A percentile compares a stretch with the other conserved stretches of the same genome.
phyloP scores from a whole-genome alignment of 2,113 vertebrate genomes.

The Dendropsophus ebraccatus region DNA sequence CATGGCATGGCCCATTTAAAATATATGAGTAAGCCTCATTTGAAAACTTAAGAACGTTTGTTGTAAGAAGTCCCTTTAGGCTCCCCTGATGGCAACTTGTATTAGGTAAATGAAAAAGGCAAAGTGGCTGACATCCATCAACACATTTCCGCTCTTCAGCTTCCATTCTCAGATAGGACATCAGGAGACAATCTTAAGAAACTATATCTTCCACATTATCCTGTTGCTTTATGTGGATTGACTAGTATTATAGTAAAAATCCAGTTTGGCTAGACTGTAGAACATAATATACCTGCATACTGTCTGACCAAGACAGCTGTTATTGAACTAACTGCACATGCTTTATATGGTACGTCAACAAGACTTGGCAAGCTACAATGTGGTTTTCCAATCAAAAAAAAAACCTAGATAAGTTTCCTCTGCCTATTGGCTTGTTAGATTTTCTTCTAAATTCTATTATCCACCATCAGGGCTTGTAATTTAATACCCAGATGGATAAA shows the following conservation, averaged over 20 bases:
- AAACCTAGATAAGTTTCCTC: background rate
- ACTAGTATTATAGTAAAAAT: background rate
- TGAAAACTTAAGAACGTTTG: too few species aligned
- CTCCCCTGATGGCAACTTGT: too few species aligned
- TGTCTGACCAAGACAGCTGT: background rate
- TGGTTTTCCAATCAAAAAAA: background rate
- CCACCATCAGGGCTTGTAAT: constrained; percentile 20
- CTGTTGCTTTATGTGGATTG: background rate
- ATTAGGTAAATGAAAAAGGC: too few species aligned
- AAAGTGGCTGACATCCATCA: too few species aligned
- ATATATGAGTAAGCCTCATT: too few species aligned
- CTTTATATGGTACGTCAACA: background rate
- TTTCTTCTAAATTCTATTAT: constrained; percentile 27
- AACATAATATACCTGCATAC: background rate
- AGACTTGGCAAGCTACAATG: background rate
- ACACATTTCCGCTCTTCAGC: background rate
- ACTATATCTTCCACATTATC: background rate
- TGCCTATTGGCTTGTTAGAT: constrained; percentile 21
- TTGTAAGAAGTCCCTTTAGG: too few species aligned
- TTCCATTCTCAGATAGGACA: background rate
- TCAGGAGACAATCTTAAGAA: background rate
- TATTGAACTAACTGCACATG: background rate
- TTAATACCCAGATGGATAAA: constrained; percentile 31
- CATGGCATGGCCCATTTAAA: too few species aligned
- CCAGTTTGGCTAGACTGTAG: background rate